Conservation (phyloP, 1,140 invertebrate genomes). For the Palaemon carinicauda region DNA sequence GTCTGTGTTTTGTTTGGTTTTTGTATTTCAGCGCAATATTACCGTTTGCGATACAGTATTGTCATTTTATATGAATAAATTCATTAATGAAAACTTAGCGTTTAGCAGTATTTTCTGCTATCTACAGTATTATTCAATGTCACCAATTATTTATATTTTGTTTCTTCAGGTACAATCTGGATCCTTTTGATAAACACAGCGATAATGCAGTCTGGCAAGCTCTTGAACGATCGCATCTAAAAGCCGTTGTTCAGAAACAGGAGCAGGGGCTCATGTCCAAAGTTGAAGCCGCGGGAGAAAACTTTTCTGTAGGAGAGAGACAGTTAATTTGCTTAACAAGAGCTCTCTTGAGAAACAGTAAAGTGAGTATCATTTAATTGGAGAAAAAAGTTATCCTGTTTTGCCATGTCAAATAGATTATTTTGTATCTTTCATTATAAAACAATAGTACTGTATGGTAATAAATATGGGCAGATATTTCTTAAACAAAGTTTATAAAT, state of each 20-base stretch:
- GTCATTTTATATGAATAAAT: not conserved
- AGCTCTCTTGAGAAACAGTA: slow-evolving; percentile 80
- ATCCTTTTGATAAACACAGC: slow-evolving; percentile 68
- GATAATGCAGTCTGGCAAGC: slow-evolving; percentile 70
- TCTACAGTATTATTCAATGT: no score
- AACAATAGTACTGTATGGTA: no score
- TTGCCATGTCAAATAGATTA: not conserved
- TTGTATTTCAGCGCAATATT: no score
- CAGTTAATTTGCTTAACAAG: slow-evolving; percentile 85
- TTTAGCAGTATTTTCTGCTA: no score
- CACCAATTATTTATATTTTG: not conserved
- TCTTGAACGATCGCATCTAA: slow-evolving; percentile 67
- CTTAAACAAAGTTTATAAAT: no score
- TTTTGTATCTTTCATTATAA: no score
- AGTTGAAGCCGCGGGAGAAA: slow-evolving; percentile 68
- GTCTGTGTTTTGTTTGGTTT: slow-evolving; percentile 56
- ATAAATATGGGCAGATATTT: no score
- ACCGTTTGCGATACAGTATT: not conserved
- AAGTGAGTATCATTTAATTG: slow-evolving; percentile 64
- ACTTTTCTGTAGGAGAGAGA: slow-evolving; percentile 69
- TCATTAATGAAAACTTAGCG: not conserved
- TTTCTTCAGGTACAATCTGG: slow-evolving; percentile 68
- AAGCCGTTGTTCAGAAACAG: slow-evolving; percentile 60
- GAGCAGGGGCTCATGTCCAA: slow-evolving; percentile 57
- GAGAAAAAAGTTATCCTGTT: not conserved